Base-by-base conservation (phyloP, 2,888 invertebrate genomes). In the Caenorhabditis becei region DNA sequence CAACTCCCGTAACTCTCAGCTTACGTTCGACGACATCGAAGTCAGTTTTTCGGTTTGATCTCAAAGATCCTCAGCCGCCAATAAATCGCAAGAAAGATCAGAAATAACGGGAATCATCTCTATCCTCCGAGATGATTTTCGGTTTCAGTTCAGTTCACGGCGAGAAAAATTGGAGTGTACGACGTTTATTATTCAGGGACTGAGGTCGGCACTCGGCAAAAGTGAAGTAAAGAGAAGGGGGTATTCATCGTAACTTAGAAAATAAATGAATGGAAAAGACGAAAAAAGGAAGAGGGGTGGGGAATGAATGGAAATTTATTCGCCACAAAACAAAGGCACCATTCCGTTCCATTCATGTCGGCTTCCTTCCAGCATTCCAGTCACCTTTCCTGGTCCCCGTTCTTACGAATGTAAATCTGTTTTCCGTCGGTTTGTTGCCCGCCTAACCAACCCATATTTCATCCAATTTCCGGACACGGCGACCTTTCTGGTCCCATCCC, bases 401-500 rank as follows among this genome's bases (percentile, higher is more conserved):
- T n/a, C n/a, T n/a, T n/a, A n/a, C n/a, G n/a, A 32, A 32, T 32
- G 26, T 75, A 20, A 18, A 20, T 56, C 23, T 66, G 11, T 58
- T 44, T 56, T n/a, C 10, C 41, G n/a, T 32, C 10, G 4, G 4
- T 32, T 32, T 10, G 32, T 32, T 32, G 4, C 10, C 32, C 32
- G n/a, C 32, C 10, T 10, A 18, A 8, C 37, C 75, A 44, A 66
- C 66, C 63, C 63, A 74, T 65, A 65, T 65, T 74, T 74, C 72
- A 65, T 74, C 58, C 65, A 74, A 74, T 74, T 74, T 74, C 72
- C 72, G 72, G 72, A 74, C 72, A 56, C 49, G 58, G 49, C 72
- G 72, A 74, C 72, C 72, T 74, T 74, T 72, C 63, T 54, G 71
- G 35, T 58, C 71, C 62, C 56, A 74, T 74, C 58, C 56, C 10